These are phyloP conservation scores for Tachina fera DNA, from an alignment of 2,888 invertebrate genomes.

Conservation along the genomic window DNA sequence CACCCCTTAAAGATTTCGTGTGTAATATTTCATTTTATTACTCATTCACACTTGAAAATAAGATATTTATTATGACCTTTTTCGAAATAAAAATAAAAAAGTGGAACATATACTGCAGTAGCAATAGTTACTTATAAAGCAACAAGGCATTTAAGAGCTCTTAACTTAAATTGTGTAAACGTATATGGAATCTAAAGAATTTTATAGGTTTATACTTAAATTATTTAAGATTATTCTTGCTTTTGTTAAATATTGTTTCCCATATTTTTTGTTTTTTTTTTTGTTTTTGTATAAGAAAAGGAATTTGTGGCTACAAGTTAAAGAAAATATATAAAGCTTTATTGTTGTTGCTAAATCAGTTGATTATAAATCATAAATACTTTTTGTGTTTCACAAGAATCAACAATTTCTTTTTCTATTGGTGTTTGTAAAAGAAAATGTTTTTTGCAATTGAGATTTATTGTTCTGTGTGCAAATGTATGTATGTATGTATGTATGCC, in stretches of 20 bases:
- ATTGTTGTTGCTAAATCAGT: constrained; percentile 56
- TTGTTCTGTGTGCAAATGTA: not conserved
- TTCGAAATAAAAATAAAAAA: not conserved
- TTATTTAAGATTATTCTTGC: not conserved
- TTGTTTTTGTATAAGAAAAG: not conserved
- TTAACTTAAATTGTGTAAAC: not conserved
- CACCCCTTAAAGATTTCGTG: constrained; percentile 16
- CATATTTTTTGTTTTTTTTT: no score
- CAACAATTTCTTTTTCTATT: not conserved
- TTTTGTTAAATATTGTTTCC: constrained; percentile 11
- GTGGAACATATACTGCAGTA: constrained; percentile 11
- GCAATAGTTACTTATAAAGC: constrained; percentile 7
- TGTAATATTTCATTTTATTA: constrained; percentile 29
- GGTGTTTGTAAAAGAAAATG: not conserved
- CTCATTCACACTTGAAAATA: constrained; percentile 16
- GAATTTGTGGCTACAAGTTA: constrained; percentile 57
- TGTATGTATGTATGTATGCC: not conserved
- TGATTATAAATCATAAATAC: constrained; percentile 65
- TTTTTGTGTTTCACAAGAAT: constrained; percentile 32
- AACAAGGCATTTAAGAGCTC: constrained; percentile 8
- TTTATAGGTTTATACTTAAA: constrained; percentile 7
- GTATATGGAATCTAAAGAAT: not conserved
- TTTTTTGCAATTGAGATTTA: constrained; percentile 23
- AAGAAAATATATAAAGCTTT: constrained; percentile 5
- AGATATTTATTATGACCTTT: constrained; percentile 39